Evolutionary conservation across 1,140 invertebrate genomes (phyloP).

Genomic region (Wiebesia pumilae): DNA sequence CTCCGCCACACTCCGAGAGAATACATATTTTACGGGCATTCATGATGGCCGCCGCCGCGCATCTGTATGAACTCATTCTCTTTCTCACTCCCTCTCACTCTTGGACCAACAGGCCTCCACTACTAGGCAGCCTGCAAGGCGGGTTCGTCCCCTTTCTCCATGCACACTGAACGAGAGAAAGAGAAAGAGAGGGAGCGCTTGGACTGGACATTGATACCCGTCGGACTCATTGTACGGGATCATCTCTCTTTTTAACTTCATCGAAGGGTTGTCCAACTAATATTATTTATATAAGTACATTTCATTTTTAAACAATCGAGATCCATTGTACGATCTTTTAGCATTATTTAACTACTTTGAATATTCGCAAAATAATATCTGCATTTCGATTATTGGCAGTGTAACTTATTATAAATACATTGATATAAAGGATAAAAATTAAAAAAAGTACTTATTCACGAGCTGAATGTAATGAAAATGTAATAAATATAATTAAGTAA

Average conservation of each 20-base stretch:
- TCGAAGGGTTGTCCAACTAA: not conserved
- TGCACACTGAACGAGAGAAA: not conserved
- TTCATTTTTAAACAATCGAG: constrained; percentile 39
- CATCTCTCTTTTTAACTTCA: constrained; percentile 8
- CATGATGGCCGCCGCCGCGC: constrained; percentile 76
- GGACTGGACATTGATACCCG: constrained; percentile 38
- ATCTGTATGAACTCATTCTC: constrained; percentile 71
- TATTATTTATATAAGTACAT: constrained; percentile 15
- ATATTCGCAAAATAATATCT: not conserved
- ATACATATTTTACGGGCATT: constrained; percentile 77
- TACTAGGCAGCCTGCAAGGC: constrained; percentile 39
- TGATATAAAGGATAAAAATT: too few species aligned
- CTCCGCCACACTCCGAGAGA: constrained; percentile 58
- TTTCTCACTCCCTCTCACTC: constrained; percentile 56
- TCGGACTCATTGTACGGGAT: constrained; percentile 27
- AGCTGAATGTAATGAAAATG: too few species aligned
- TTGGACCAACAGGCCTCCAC: constrained; percentile 16
- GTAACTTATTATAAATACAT: too few species aligned
- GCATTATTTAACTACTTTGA: not conserved
- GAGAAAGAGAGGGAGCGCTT: constrained; percentile 20
- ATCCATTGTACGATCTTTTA: not conserved
- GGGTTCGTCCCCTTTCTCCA: constrained; percentile 64
- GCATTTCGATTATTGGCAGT: not conserved
- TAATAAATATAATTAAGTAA: too few species aligned
- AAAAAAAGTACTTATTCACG: too few species aligned